Evolutionary conservation across 2,113 vertebrate genomes (phyloP), one percentile per base, ranked within the genome.

Genomic region (Takifugu bimaculatus): DNA sequence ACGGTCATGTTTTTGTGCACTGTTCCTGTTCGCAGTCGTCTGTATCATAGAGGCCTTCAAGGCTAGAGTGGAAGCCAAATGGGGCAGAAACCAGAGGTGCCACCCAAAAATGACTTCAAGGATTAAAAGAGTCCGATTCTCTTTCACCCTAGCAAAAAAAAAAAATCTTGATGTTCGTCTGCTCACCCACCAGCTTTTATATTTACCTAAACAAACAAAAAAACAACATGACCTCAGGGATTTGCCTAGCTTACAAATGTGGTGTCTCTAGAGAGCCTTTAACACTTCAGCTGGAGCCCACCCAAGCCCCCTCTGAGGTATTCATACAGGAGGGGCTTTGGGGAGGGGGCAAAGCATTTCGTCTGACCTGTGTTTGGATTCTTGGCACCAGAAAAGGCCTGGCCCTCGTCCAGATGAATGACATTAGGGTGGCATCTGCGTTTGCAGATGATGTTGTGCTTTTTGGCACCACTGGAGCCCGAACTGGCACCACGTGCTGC

Each of bases 321-420:
- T 73, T 75, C 35, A 50, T 70, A 58, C 43, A 27, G 65, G 51
- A 56, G 29, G 54, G 67, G 63, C 51, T 12, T 15, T 26, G 54
- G 67, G 63, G 54, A 13, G 13, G 43, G 50, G 68, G 57, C 47
- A 45, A 52, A 15, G 50, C 50, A 39, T 26, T 55, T 59, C 68
- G 26, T 48, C 26, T 27, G 60, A 62, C 57, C 29, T 58, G 50
- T 10, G 14, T 47, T 71, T 48, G 57, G 26, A 80, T 65, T 70
- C 65, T 73, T 76, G 81, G 81, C 75, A 66, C 13, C 26, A 49
- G 54, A 58, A 54, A 71, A 51, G 49, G 44, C 56, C 69, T 84
- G 81, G 81, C 80, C 26, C 13, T 12, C 0, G 27, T 76, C 81
- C 78, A 81, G 54, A 65, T 68, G 15, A 53, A 61, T 78, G 81